Evolutionary conservation across 2,113 vertebrate genomes (phyloP), one percentile per base, ranked within the genome.

Genomic region (Prionailurus viverrinus): DNA sequence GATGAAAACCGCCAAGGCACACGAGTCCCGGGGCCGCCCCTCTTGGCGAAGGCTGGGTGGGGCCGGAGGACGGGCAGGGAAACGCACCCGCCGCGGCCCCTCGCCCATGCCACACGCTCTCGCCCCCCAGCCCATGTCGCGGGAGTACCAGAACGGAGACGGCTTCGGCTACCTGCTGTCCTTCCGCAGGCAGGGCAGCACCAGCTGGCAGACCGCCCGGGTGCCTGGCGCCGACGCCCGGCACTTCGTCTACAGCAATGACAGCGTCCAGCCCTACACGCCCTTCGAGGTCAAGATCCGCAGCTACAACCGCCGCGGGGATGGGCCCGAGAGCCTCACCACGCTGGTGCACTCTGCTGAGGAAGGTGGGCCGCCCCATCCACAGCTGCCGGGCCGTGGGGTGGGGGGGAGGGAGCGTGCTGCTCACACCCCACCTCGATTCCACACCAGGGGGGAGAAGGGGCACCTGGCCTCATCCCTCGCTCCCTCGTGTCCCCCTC

Each of bases 91-190:
- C 41, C 7, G 5, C 1, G 19, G 63, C n/a, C 88, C 93, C 80
- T 31, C 6, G 76, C 96, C 95, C 97, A 96, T 1, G 89, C 90
- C 53, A 12, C 53, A 7, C 61, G 3, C 95, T 98, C 91, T 98
- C 25, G 95, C 96, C 97, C 69, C 88, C 23, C 96, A 99, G 99
- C 99, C 99, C 0, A 99, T 99, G 88, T 99, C 99, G 29, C 98
- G 99, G 95, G 99, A 99, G 97, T 99, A 99, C 98, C 99, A 99
- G 98, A 99, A 99, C 0, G 99, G 99, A 3, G 99, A 99, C 0
- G 99, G 99, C 85, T 99, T 99, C 55, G 99, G 99, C 83, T 99
- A 99, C 98, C 95, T 99, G 85, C 95, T 99, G 98, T 99, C 99
- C 0, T 99, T 99, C 97, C 99, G 99, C 94, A 99, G 98, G 98